These are phyloP conservation scores for Anhinga anhinga DNA, from an alignment of 2,113 vertebrate genomes.

Conservation along the genomic window DNA sequence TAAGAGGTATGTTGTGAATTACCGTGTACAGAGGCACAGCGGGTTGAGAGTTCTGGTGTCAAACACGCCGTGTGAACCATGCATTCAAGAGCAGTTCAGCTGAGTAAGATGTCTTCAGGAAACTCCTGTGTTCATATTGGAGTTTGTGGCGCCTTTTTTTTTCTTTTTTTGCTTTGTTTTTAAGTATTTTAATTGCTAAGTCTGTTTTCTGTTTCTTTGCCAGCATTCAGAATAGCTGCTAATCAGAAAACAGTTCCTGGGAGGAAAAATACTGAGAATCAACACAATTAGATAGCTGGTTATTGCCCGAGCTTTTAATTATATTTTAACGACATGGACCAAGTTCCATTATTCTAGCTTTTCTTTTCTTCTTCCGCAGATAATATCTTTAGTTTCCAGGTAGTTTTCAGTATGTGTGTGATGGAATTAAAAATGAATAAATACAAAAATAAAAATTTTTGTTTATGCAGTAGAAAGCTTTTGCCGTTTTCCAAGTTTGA, in stretches of 20 bases:
- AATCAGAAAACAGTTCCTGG: slow-evolving; percentile 25
- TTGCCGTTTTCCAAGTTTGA: not conserved
- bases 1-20: not conserved
- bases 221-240: not conserved
- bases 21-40: rapidly evolving
- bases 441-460: not conserved
- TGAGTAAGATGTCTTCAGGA: not conserved
- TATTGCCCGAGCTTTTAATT: slow-evolving; percentile 39
- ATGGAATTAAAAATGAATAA: not conserved
- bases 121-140: not conserved
- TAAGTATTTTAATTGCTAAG: slow-evolving; percentile 11
- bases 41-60: too few relatives aligned
- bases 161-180: not conserved
- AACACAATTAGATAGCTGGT: not conserved
- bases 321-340: not conserved
- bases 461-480: not conserved
- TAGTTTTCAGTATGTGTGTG: not conserved
- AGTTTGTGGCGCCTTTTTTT: not conserved
- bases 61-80: rapidly evolving
- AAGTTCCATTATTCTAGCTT: not conserved
- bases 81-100: not conserved
- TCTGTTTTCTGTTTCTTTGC: not conserved
- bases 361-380: not conserved
- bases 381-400: not conserved
- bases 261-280: not conserved